phyloP scores from a whole-genome alignment of 2,797 vertebrate genomes.

The Microctenopoma lineatum region DNA sequence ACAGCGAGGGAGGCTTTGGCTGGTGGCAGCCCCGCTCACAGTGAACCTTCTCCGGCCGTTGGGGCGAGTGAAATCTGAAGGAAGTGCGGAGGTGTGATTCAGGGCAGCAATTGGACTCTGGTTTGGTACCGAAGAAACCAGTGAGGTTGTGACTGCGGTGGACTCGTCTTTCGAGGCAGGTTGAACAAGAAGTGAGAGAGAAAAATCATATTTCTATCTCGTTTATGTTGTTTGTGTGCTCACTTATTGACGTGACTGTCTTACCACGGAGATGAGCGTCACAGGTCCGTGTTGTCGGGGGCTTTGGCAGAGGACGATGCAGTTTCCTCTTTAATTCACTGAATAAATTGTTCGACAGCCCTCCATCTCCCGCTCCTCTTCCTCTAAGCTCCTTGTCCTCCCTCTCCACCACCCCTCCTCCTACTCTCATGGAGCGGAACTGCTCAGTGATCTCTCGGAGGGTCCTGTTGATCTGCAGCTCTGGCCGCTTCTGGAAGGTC shows the following conservation, averaged over 20 bases:
- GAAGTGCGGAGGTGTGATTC: not conserved
- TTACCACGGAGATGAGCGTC: conserved; percentile 16
- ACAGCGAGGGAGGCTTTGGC: conserved; percentile 57
- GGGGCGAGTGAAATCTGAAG: not conserved
- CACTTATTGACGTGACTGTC: not conserved
- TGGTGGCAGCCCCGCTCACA: conserved; percentile 53
- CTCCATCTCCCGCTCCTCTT: conserved; percentile 7
- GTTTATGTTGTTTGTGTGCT: too few species aligned
- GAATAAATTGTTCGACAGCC: conserved; percentile 18
- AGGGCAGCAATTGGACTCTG: not conserved
- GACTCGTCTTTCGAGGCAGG: not conserved
- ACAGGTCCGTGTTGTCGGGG: rapidly evolving
- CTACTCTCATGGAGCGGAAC: conserved; percentile 70
- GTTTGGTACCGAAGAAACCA: conserved; percentile 59
- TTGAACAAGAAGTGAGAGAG: not conserved
- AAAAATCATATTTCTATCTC: too few species aligned
- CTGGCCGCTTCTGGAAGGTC: conserved; percentile 63
- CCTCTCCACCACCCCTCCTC: not conserved
- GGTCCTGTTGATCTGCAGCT: conserved; percentile 84
- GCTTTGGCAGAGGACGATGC: not conserved
- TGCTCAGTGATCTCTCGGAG: conserved; percentile 83
- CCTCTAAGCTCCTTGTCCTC: not conserved
- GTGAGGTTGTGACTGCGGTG: rapidly evolving
- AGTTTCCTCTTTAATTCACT: conserved; percentile 60
- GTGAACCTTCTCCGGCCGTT: conserved; percentile 68